Evolutionary conservation across 30 jellyfish, hydroid and myxozoan species (phyloP), one percentile per base, ranked within the genome.

Genomic region (Hydractinia echinata): DNA sequence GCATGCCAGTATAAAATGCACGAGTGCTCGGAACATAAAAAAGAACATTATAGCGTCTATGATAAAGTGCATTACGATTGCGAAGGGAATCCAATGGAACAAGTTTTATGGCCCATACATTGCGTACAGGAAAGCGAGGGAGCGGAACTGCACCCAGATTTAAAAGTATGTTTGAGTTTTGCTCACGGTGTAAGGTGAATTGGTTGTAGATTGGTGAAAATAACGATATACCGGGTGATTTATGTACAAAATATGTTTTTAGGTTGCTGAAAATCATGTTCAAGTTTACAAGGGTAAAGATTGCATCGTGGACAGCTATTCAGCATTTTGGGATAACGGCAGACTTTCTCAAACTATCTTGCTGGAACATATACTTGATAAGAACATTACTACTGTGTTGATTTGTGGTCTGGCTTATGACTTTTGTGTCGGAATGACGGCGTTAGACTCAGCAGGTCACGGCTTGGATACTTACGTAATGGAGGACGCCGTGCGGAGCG

Each of bases 291-390:
- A 93, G 73, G 99, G 99, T 53, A 84, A 79, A 16, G 7, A 54
- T 19, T 78, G 84, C 5, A 10, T 5, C n/a, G 30, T 83, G 54
- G 99, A 93, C 88, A 93, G 99, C 61, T 93, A 93, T 62, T 87
- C 96, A 4, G 99, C 99, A 19, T 93, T 93, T 76, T 93, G 99
- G 99, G 99, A 93, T 76, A 93, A 93, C 83, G 95, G 94, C 8
- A 81, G 79, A 61, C 54, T 4, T 14, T 74, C 95, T 15, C 95
- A 84, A 69, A 93, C 99, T 66, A 79, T 83, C 14, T 83, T 93
- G n/a, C 66, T 93, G 51, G 13, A 54, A 13, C 79, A 58, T 0
- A 56, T 93, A 68, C 72, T 93, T 66, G 94, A 87, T 70, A 84
- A 79, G 50, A 81, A 76, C 66, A 81, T 93, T 55, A 80, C 95